Base-by-base conservation (phyloP, 1,140 invertebrate species). In the Zaprionus tsacasi region DNA sequence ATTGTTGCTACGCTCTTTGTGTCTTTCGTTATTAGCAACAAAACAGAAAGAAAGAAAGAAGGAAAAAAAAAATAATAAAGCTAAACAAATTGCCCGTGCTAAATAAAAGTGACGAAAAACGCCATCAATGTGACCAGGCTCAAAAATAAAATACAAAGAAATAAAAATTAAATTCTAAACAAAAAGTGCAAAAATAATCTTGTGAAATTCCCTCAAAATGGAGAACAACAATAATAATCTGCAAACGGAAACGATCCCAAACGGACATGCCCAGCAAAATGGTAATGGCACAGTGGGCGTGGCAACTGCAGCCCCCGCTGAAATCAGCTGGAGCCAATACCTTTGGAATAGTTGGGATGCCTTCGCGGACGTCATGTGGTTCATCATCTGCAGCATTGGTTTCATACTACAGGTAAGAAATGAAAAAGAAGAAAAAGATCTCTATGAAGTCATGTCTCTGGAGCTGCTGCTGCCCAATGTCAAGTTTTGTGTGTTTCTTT, bases 341-440 rank as follows among this genome's bases (percentile, higher is more conserved):
- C 61, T 89, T 25, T 81, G 88, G 94, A 90, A 76, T 73, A 87
- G 67, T 63, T 81, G 86, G 71, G 93, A 94, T 79, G 93, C 94
- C 1, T 93, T 94, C 59, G 92, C 94, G 52, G 95, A 96, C 68
- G 81, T 96, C 25, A 91, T 95, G 65, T 93, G 94, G 45, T 96
- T 96, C 72, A 88, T 96, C 27, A 61, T 96, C 15, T 85, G 94
- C 11, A 94, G 94, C 17, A 73, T 94, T 1, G 92, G 94, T n/a
- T 93, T 94, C 67, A 94, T 94, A 21, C 77, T 92, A 0, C 81
- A 92, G 91, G 91, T 92, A 36, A 80, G 82, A 30, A 21, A 21
- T 21, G 21, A 21, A 21, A 21, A 21, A 21, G 21, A 25, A 50
- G 45, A 25, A n/a, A 40, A 11, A 50, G 2, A 50, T 25, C 11